These are phyloP conservation scores for Myxocyprinus asiaticus DNA, from an alignment of 2,113 vertebrate genomes.

Conservation along the genomic window DNA sequence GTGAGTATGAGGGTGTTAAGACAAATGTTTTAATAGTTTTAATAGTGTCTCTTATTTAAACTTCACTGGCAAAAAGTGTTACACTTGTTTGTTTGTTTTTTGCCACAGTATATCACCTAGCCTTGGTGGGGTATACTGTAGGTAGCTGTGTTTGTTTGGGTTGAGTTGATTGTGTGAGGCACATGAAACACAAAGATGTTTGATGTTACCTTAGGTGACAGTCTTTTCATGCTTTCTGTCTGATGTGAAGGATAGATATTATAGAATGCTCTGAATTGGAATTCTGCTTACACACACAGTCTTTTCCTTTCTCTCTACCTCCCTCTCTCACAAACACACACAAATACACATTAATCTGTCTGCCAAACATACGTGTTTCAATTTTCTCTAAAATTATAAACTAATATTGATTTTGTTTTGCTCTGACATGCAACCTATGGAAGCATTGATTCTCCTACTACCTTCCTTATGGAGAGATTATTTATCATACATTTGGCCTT, in stretches of 20 bases:
- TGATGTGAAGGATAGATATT: not conserved
- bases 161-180: not conserved
- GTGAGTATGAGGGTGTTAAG: no score
- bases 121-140: not conserved
- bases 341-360: not conserved
- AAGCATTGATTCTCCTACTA: constrained; percentile 60
- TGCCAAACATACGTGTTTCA: constrained; percentile 5
- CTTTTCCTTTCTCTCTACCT: not conserved
- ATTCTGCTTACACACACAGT: not conserved
- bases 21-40: no score
- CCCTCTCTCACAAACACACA: not conserved
- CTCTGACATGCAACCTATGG: constrained; percentile 58
- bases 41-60: no score
- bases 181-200: constrained; percentile 19
- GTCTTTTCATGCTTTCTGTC: not conserved
- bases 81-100: no score
- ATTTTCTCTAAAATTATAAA: constrained; percentile 48
- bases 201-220: not conserved
- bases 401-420: constrained; percentile 64
- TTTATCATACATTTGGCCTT: constrained; percentile 36
- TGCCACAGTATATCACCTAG: not conserved
- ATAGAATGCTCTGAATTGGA: not conserved
- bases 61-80: no score
- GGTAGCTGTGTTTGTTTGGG: no score
- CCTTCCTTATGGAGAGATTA: constrained; percentile 50